Base-by-base conservation (phyloP, 2,113 vertebrate genomes). In the Malurus elegans region DNA sequence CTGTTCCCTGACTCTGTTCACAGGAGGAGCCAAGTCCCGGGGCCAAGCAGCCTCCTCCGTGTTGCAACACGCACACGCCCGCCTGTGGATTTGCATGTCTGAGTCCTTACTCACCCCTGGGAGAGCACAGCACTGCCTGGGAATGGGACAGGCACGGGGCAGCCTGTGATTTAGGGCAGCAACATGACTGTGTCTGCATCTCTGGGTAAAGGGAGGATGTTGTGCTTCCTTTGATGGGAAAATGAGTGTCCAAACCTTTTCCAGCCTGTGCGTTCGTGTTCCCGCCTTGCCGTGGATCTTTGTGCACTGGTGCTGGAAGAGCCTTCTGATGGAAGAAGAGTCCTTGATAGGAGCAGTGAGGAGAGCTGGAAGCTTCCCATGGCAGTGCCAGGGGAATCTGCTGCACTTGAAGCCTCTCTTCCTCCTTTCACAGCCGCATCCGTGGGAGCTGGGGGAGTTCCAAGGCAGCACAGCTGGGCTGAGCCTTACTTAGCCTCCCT, bases 51-150 rank as follows among this genome's bases (percentile, higher is more conserved):
- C 53, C 64, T 48, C 51, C 50, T 78, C 92, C 42, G 14, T 76
- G 93, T 87, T 75, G 83, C 48, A 72, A 72, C 96, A 84, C 0
- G 90, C 86, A 74, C 48, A 48, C 3, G 0, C 86, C 79, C 66
- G 93, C 76, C 88, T 34, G 53, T 36, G 2, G 61, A 75, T 96
- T 93, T 85, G 53, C 93, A 65, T 95, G 93, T 81, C 95, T 91
- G 80, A 81, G 23, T 60, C 72, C 69, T 94, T 84, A 45, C 75
- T 84, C 72, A 86, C 45, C 15, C 62, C 26, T 65, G 0, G 1
- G 79, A 17, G 50, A 67, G 48, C 79, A 5, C 70, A 25, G 84
- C 84, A 31, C 78, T 0, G 0, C 1, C 58, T 69, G 85, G 70
- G 62, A 84, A 42, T 4, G 1, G 58, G 53, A 36, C 3, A 18